A percentile compares a stretch with the other conserved stretches of the same genome.
phyloP scores from a whole-genome alignment of 2,797 vertebrate species.

The Bryconaethiops microstoma region DNA sequence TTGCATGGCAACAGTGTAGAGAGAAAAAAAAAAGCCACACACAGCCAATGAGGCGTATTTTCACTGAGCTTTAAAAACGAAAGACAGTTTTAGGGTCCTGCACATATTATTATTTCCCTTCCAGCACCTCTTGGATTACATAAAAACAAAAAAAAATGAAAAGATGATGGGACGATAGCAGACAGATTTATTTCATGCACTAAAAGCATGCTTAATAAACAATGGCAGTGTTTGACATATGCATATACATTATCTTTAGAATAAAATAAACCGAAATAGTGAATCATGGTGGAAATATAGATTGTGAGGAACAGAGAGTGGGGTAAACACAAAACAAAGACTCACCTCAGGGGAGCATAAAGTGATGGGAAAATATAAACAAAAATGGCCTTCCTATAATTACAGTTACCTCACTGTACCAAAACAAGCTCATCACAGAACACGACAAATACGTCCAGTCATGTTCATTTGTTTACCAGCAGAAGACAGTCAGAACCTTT shows the following conservation, averaged over 20 bases:
- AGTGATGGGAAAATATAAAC: neutral
- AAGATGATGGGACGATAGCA: too few species aligned
- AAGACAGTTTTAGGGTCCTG: neutral
- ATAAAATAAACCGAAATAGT: too few species aligned
- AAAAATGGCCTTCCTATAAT: neutral
- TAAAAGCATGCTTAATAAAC: neutral
- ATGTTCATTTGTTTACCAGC: neutral
- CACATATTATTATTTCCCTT: neutral
- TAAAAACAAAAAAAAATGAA: neutral
- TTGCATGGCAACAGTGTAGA: conserved; percentile 10
- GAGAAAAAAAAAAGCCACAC: neutral
- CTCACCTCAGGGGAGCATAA: conserved; percentile 22
- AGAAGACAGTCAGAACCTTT: neutral
- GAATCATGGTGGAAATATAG: too few species aligned
- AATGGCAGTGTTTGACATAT: too few species aligned
- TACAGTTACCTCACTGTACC: neutral
- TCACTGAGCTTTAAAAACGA: neutral
- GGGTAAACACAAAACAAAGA: neutral
- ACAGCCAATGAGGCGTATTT: neutral
- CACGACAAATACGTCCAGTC: too few species aligned
- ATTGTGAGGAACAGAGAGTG: too few species aligned
- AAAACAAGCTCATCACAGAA: neutral
- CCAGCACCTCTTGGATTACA: neutral
- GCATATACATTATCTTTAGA: too few species aligned
- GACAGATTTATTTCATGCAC: neutral